Conservation (phyloP, 1,140 invertebrate species). For the Caerostris darwini region DNA sequence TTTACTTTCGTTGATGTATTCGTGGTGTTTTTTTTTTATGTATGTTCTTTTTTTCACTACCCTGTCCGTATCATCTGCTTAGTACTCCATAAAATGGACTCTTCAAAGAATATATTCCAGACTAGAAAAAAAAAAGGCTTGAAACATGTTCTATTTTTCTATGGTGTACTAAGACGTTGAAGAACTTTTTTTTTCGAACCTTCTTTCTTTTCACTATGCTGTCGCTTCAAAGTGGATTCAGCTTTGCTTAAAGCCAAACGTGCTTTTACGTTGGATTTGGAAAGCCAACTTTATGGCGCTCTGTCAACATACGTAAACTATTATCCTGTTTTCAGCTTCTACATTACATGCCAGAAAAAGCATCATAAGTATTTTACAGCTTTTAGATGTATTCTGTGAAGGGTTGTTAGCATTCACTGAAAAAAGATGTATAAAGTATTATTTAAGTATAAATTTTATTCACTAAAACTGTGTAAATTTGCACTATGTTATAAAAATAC, state of each 20-base stretch:
- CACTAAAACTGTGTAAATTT: too few relatives aligned
- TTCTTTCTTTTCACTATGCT: neutral
- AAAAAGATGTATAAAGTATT: too few relatives aligned
- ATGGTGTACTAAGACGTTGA: neutral
- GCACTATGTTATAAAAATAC: too few relatives aligned
- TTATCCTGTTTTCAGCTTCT: neutral
- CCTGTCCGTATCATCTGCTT: slow-evolving; percentile 36
- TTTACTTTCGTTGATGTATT: slow-evolving; percentile 41
- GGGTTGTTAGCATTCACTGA: too few relatives aligned
- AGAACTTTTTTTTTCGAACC: neutral
- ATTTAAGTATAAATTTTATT: too few relatives aligned
- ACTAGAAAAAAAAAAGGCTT: neutral
- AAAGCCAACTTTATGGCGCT: neutral
- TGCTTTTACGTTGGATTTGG: neutral
- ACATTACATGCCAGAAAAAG: too few relatives aligned
- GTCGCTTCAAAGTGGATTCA: slow-evolving; percentile 16
- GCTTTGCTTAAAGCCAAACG: slow-evolving; percentile 16
- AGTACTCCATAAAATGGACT: slow-evolving; percentile 56
- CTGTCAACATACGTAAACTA: neutral
- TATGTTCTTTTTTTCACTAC: neutral
- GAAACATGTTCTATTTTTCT: slow-evolving; percentile 9
- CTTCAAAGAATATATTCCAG: slow-evolving; percentile 16
- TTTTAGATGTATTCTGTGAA: too few relatives aligned
- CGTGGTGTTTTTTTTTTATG: slow-evolving; percentile 1
- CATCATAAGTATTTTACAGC: too few relatives aligned